Conservation (phyloP, 2,888 invertebrate species). For the Stenurella melanura region DNA sequence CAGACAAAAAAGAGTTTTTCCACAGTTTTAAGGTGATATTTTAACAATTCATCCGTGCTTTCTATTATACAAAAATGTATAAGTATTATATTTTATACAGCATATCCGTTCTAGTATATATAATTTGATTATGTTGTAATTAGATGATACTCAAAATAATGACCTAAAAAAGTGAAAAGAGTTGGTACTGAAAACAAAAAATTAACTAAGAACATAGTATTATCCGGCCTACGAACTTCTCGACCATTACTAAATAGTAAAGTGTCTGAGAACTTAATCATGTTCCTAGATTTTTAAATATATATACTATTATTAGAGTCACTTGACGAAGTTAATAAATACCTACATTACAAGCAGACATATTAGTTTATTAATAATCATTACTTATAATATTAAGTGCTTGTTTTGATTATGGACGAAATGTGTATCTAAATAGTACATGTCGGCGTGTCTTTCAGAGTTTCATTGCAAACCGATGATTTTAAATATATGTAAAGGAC, state of each 20-base stretch:
- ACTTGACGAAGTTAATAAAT: too few relatives aligned
- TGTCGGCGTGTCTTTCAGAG: too few relatives aligned
- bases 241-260: not conserved
- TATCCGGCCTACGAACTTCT: not conserved
- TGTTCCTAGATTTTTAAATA: not conserved
- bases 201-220: not conserved
- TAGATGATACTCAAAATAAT: not conserved
- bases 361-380: too few relatives aligned
- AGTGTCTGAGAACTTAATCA: not conserved
- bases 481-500: too few relatives aligned
- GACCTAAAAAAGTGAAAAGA: constrained; percentile 5
- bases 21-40: not conserved
- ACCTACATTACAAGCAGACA: too few relatives aligned
- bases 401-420: too few relatives aligned
- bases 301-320: not conserved
- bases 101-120: not conserved
- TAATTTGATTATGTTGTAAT: not conserved
- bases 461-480: too few relatives aligned
- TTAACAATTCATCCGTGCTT: constrained; percentile 1
- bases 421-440: too few relatives aligned
- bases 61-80: not conserved
- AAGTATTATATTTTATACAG: not conserved
- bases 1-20: not conserved
- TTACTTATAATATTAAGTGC: too few relatives aligned
- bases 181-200: not conserved